phyloP scores from a whole-genome alignment of 2,888 invertebrate genomes.

The Agonopterix alstromeriana region DNA sequence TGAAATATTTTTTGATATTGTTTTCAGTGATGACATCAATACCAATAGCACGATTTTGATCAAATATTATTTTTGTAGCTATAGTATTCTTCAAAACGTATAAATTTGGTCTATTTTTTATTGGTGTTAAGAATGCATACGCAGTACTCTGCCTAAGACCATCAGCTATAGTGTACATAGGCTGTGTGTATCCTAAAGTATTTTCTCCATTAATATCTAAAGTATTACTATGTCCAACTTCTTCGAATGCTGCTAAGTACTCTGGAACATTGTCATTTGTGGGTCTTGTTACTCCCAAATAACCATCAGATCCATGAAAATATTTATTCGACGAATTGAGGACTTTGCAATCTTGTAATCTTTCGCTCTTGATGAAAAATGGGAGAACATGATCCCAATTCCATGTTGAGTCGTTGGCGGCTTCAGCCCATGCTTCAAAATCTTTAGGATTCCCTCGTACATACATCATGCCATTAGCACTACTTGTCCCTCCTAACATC shows the following conservation, averaged over 20 bases:
- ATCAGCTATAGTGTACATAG: conserved; percentile 15
- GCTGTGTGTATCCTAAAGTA: conserved; percentile 31
- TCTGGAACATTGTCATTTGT: conserved; percentile 10
- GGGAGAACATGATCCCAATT: conserved; percentile 27
- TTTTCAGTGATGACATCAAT: conserved; percentile 17
- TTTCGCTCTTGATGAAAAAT: conserved; percentile 36
- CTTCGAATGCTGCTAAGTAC: conserved; percentile 37
- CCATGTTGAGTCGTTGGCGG: conserved; percentile 25
- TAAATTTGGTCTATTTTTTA: conserved; percentile 26
- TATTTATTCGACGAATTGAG: conserved; percentile 13
- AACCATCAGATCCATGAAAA: conserved; percentile 23
- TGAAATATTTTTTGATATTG: conserved; percentile 18
- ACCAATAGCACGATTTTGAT: conserved; percentile 20
- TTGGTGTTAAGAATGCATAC: conserved; percentile 29
- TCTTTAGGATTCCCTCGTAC: conserved; percentile 23
- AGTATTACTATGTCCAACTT: conserved; percentile 43
- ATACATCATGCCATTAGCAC: conserved; percentile 17
- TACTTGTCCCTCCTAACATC: conserved; percentile 26
- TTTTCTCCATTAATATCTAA: conserved; percentile 28
- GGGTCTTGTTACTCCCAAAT: conserved; percentile 18
- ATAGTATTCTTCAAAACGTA: conserved; percentile 26
- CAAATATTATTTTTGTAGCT: conserved; percentile 26
- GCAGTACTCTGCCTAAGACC: conserved; percentile 57
- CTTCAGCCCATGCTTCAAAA: conserved; percentile 28
- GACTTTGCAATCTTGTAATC: conserved; percentile 15